A percentile compares a stretch with the other conserved stretches of the same genome.
Conservation (phyloP, 2,113 vertebrate genomes). For the Mobula birostris region DNA sequence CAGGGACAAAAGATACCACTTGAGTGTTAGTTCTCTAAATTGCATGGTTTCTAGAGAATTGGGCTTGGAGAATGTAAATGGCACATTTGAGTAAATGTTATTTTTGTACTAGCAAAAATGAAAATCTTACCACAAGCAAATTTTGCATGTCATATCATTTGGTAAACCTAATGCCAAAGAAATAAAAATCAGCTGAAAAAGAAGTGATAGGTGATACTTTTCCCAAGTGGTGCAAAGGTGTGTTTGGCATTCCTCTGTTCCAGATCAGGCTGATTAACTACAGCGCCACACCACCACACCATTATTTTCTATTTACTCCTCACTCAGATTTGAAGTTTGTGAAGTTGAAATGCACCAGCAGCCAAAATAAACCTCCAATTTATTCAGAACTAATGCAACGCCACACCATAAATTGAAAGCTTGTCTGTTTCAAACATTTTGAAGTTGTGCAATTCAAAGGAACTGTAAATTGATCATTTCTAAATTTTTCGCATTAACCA, state of each 20-base stretch:
- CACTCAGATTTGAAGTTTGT: neutral
- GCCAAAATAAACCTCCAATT: neutral
- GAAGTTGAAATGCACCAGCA: neutral
- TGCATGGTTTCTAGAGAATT: too few species aligned
- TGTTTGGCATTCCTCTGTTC: neutral
- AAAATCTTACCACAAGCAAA: too few species aligned
- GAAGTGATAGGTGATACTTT: neutral
- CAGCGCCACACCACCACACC: too few species aligned
- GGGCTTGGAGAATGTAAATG: too few species aligned
- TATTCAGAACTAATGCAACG: neutral
- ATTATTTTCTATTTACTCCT: too few species aligned
- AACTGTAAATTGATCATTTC: neutral
- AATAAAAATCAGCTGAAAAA: neutral
- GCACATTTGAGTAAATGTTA: too few species aligned
- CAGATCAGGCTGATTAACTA: too few species aligned
- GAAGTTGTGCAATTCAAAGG: neutral
- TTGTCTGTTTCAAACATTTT: neutral
- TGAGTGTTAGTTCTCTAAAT: too few species aligned
- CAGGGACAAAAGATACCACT: too few species aligned
- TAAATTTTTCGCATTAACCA: neutral
- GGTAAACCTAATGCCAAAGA: too few species aligned
- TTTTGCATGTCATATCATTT: too few species aligned
- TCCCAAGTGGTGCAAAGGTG: neutral
- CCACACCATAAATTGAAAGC: neutral
- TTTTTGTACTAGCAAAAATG: too few species aligned